Percentiles rank a stretch among this genome's conserved stretches.
Evolutionary conservation across 1,140 invertebrate genomes (phyloP).

Genomic region (Cheumatopsyche charites): DNA sequence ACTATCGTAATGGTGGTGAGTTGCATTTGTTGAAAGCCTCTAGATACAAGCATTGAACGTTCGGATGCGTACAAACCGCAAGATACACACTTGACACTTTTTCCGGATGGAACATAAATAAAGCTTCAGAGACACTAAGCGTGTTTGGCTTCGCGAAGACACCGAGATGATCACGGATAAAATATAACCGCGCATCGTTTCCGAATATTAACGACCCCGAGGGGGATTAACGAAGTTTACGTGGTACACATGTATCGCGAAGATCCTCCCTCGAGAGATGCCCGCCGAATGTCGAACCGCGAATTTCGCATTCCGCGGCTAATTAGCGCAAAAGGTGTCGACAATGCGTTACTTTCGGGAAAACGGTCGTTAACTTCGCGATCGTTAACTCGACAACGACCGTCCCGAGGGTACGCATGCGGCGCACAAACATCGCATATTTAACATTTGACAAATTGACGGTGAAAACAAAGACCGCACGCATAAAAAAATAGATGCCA

Average conservation of each 20-base stretch:
- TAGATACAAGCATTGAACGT: too few relatives aligned
- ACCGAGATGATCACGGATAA: constrained; percentile 38
- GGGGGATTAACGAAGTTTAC: constrained; percentile 30
- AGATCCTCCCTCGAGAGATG: background rate
- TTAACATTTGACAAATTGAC: constrained; percentile 19
- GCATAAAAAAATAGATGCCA: background rate
- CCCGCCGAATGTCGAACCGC: background rate
- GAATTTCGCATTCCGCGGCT: background rate
- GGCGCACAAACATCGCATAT: background rate
- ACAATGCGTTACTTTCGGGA: too few relatives aligned
- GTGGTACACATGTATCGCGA: background rate
- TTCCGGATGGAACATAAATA: constrained; percentile 19
- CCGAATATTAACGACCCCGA: constrained; percentile 29
- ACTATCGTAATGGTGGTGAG: too few relatives aligned
- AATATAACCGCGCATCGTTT: constrained; percentile 31
- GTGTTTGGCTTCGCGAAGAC: constrained; percentile 31
- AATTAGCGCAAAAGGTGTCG: constrained; percentile 1
- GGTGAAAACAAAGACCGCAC: constrained; percentile 5
- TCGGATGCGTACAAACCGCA: too few relatives aligned
- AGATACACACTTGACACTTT: background rate
- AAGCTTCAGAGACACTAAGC: constrained; percentile 16
- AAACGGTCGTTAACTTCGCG: constrained; percentile 6
- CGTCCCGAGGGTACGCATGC: too few relatives aligned
- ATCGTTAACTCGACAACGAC: constrained; percentile 1
- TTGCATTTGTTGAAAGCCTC: too few relatives aligned